Percentiles rank a stretch among this genome's conserved stretches.
These are phyloP conservation scores for Apodemia zela DNA, from an alignment of 2,888 invertebrate genomes.

Conservation along the genomic window DNA sequence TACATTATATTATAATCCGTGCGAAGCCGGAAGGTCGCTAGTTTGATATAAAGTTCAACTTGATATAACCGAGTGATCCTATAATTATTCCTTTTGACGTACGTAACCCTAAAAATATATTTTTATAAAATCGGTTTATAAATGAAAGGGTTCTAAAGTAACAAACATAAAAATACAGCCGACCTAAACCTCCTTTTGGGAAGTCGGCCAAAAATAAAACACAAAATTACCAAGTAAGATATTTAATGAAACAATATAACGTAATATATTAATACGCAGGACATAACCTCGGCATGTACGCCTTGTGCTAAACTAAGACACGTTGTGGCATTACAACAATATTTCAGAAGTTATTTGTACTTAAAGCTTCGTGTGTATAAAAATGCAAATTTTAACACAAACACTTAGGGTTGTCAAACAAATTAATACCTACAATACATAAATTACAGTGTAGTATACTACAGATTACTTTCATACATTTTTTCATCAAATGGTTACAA, in stretches of 20 bases:
- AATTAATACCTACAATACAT: background rate
- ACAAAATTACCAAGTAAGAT: constrained; percentile 39
- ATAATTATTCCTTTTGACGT: too few species aligned
- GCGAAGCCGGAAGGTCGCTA: too few species aligned
- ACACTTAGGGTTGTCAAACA: background rate
- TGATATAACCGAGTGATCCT: too few species aligned
- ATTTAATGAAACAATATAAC: constrained; percentile 75
- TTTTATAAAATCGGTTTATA: too few species aligned
- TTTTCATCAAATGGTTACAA: background rate
- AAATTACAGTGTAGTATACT: background rate
- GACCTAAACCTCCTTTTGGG: background rate
- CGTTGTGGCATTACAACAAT: constrained; percentile 27
- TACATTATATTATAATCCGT: too few species aligned
- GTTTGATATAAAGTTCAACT: too few species aligned
- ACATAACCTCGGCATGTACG: constrained; percentile 46
- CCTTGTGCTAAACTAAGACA: constrained; percentile 36
- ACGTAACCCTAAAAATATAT: too few species aligned
- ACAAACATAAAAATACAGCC: too few species aligned
- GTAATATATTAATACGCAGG: constrained; percentile 46
- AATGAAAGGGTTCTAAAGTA: too few species aligned
- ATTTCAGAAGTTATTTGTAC: constrained; percentile 13
- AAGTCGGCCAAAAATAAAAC: constrained; percentile 24
- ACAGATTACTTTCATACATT: background rate
- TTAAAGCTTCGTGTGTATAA: constrained; percentile 10
- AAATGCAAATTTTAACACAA: constrained; percentile 16